phyloP scores from a whole-genome alignment of 2,888 invertebrate species.

The Deroplatys truncata region DNA sequence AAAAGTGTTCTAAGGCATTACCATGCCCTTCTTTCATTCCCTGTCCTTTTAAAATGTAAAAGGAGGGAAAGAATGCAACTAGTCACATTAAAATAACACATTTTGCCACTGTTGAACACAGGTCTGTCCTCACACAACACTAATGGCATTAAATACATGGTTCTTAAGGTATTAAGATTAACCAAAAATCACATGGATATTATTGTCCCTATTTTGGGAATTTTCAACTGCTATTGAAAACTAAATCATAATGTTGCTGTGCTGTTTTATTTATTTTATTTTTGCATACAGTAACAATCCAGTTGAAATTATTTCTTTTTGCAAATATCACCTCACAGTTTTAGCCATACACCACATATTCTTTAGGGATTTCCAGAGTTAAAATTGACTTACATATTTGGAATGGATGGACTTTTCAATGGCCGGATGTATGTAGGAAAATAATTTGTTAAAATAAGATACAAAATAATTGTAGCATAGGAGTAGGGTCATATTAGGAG shows the following conservation, averaged over 20 bases:
- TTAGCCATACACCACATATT: too few relatives aligned
- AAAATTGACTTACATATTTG: background rate
- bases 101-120: too few relatives aligned
- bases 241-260: too few relatives aligned
- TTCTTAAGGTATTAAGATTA: background rate
- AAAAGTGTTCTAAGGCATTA: too few relatives aligned
- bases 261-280: background rate
- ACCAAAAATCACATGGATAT: too few relatives aligned
- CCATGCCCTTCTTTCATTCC: too few relatives aligned
- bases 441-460: background rate
- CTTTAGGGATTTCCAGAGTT: background rate
- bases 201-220: too few relatives aligned
- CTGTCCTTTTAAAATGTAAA: too few relatives aligned
- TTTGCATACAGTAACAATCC: background rate
- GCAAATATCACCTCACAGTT: background rate
- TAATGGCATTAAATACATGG: background rate
- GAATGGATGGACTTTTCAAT: slow-evolving; percentile 9
- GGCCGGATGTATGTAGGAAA: slow-evolving; percentile 4
- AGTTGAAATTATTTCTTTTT: background rate
- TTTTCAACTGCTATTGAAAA: too few relatives aligned
- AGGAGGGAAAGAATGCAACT: too few relatives aligned
- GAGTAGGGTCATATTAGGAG: too few relatives aligned
- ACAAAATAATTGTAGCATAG: background rate
- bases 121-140: background rate
- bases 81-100: too few relatives aligned